These are phyloP conservation scores for Papilio dardanus DNA, from an alignment of 1,140 invertebrate species.

Conservation along the genomic window DNA sequence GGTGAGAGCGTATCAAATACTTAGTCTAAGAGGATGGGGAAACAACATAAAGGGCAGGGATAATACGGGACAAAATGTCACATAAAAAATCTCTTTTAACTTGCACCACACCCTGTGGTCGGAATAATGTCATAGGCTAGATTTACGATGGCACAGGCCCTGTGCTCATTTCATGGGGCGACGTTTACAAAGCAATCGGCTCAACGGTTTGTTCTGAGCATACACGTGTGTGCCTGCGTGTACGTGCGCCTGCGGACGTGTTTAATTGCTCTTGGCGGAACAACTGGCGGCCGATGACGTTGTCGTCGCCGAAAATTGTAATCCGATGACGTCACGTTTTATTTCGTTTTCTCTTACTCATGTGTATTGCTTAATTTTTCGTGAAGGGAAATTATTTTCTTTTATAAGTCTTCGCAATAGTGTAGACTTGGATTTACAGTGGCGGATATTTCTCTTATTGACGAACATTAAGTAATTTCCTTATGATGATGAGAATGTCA, in stretches of 20 bases:
- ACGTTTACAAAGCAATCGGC: slow-evolving; percentile 39
- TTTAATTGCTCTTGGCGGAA: slow-evolving; percentile 27
- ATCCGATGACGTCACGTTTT: slow-evolving; percentile 1
- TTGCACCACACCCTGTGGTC: slow-evolving; percentile 43
- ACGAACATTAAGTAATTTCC: too few species aligned
- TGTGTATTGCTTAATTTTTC: background rate
- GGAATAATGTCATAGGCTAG: slow-evolving; percentile 49
- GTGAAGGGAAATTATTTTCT: background rate
- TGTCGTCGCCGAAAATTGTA: slow-evolving; percentile 10
- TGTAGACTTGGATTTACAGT: background rate
- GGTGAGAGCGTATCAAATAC: background rate
- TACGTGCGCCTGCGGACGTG: background rate
- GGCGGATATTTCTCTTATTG: too few species aligned
- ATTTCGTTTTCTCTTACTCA: background rate
- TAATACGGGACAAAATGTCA: too few species aligned
- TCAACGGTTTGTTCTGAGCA: slow-evolving; percentile 20
- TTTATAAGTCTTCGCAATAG: background rate
- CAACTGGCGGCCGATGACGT: background rate
- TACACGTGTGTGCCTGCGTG: background rate
- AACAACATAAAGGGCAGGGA: too few species aligned
- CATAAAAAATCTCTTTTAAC: background rate
- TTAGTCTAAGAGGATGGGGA: too few species aligned
- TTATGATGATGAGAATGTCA: too few species aligned
- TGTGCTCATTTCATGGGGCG: slow-evolving; percentile 41
- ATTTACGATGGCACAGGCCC: slow-evolving; percentile 51